phyloP scores from a whole-genome alignment of 1,140 invertebrate genomes.

The Drosophila dunni region DNA sequence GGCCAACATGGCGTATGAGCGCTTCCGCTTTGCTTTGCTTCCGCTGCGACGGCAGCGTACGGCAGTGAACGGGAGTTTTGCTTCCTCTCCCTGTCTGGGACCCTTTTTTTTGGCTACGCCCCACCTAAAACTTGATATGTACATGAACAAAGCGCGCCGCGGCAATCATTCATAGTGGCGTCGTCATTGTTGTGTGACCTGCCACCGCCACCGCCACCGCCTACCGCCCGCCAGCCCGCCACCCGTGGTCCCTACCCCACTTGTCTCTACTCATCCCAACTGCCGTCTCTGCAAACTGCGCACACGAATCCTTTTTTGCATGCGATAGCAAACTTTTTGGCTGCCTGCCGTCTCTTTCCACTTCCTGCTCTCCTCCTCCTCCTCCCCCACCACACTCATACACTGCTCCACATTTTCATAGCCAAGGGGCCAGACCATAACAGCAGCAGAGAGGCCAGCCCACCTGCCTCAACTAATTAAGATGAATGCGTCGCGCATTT shows the following conservation, averaged over 20 bases:
- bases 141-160: conserved; percentile 75
- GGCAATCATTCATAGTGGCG: conserved; percentile 78
- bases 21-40: conserved; percentile 71
- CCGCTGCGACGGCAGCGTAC: conserved; percentile 42
- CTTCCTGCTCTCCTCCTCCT: not conserved
- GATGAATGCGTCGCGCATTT: conserved; percentile 77
- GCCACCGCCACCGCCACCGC: not conserved
- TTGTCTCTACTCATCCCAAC: conserved; percentile 1
- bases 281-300: conserved; percentile 12
- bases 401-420: conserved; percentile 30
- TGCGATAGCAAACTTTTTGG: conserved; percentile 70
- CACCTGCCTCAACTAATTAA: conserved; percentile 64
- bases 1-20: conserved; percentile 79
- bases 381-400: not conserved
- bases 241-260: not conserved
- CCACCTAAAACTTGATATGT: conserved; percentile 50
- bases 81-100: conserved; percentile 46
- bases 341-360: conserved; percentile 39
- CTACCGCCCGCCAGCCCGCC: not conserved
- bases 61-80: not conserved
- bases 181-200: conserved; percentile 62
- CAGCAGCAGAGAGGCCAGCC: not conserved
- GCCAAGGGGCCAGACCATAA: conserved; percentile 2
- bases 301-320: conserved; percentile 74
- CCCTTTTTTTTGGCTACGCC: conserved; percentile 7